Base-by-base conservation (phyloP, 1,140 invertebrate genomes). In the Papilio helenus region DNA sequence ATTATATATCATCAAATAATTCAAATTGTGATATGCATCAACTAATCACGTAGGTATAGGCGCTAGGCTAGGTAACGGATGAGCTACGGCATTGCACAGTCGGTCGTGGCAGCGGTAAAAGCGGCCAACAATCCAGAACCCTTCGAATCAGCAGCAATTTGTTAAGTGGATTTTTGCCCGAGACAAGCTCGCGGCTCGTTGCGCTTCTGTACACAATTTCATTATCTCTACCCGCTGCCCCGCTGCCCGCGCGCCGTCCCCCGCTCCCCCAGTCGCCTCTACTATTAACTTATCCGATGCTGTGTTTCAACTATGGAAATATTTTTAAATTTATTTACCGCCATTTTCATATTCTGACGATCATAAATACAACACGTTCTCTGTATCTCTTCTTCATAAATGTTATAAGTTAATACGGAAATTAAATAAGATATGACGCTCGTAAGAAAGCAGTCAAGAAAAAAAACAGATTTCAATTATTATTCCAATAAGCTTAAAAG, bases 91-190 rank as follows among this genome's bases (percentile, higher is more conserved):
- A 65, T 26, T 5, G n/a, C 61, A 65, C 61, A 29, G 61, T 65
- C 61, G 61, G 23, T 65, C 61, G 61, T 14, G 23, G 89, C 87
- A 87, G 88, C 89, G 87, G 90, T 93, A 90, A 92, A 91, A 92
- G 89, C 91, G 88, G 89, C 84, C 90, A 93, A 94, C 91, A 93
- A 94, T 90, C 90, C 90, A 88, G 90, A 93, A 92, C 93, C 93
- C 91, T 93, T 90, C 92, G 93, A 93, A 94, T 94, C 92, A 94
- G 91, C 93, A 93, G 92, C 93, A 94, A 94, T 94, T 94, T 94
- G 93, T 94, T 94, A 94, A 94, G 92, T 93, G 93, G 93, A 94
- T 94, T 94, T 94, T 94, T 94, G 90, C 87, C 90, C 92, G 93
- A 93, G 93, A 94, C 92, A 94, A 89, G 93, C 89, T 91, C 93